phyloP scores from a whole-genome alignment of 2,113 vertebrate genomes.

The Notarius quadriscutis region DNA sequence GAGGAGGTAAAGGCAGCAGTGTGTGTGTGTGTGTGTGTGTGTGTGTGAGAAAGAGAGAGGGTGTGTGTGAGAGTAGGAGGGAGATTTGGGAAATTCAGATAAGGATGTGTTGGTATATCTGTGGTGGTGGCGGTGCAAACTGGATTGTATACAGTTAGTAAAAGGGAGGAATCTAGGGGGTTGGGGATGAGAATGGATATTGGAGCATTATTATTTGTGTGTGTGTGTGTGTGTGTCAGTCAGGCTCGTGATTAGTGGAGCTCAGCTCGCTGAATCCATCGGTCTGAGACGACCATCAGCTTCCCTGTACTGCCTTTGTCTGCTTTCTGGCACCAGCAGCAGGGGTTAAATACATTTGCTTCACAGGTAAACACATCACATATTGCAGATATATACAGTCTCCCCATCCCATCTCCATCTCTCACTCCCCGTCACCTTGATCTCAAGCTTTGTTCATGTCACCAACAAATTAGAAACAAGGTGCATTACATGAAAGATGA shows the following conservation, averaged over 20 bases:
- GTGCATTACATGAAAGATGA: neutral
- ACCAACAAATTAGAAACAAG: neutral
- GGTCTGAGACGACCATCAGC: slow-evolving; percentile 7
- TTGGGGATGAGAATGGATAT: slow-evolving; percentile 35
- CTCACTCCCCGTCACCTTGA: neutral
- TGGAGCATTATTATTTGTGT: slow-evolving; percentile 53
- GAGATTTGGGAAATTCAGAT: slow-evolving; percentile 35
- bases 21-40: slow-evolving; percentile 28
- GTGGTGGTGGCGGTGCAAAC: slow-evolving; percentile 44
- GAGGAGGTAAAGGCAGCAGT: slow-evolving; percentile 57
- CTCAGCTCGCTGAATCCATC: slow-evolving; percentile 31
- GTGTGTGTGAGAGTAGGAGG: slow-evolving; percentile 28
- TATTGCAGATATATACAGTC: neutral
- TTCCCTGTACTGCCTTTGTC: slow-evolving; percentile 5
- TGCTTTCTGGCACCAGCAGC: slow-evolving; percentile 3
- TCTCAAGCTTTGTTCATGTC: neutral
- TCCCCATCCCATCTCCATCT: neutral
- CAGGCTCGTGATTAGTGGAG: slow-evolving; percentile 32
- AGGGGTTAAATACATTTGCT: slow-evolving; percentile 10
- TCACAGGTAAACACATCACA: slow-evolving; percentile 5
- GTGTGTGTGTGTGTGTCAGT: slow-evolving; percentile 26
- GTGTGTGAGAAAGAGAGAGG: slow-evolving; percentile 29
- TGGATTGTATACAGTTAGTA: slow-evolving; percentile 39
- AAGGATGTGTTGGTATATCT: slow-evolving; percentile 5
- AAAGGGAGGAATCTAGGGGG: slow-evolving; percentile 43